A percentile compares a stretch with the other conserved stretches of the same genome.
These are phyloP conservation scores for Aspidiotus destructor DNA, from an alignment of 2,888 invertebrate genomes.

Conservation along the genomic window DNA sequence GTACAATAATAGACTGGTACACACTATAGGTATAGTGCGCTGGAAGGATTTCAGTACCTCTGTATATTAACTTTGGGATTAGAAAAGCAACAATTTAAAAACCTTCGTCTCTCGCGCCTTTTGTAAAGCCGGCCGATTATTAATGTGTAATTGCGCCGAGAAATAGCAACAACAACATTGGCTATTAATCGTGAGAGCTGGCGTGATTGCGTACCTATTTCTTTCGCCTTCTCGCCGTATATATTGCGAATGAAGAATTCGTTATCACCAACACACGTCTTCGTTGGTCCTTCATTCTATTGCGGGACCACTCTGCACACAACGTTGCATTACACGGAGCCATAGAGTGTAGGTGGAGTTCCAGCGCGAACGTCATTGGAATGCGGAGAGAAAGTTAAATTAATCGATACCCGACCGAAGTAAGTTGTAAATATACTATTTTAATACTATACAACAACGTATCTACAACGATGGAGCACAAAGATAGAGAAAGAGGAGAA, in stretches of 20 bases:
- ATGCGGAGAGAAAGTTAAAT: slow-evolving; percentile 26
- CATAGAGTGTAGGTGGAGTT: slow-evolving; percentile 28
- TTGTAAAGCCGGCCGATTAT: slow-evolving; percentile 28
- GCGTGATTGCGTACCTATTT: slow-evolving; percentile 12
- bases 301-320: not conserved
- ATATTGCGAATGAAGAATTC: slow-evolving; percentile 1
- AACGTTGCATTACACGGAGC: slow-evolving; percentile 4
- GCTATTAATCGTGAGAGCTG: slow-evolving; percentile 29
- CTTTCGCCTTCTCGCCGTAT: not conserved
- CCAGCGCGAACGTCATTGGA: slow-evolving; percentile 6
- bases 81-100: slow-evolving; percentile 28
- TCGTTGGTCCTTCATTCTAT: slow-evolving; percentile 20
- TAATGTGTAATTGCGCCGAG: slow-evolving; percentile 30
- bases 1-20: slow-evolving; percentile 11
- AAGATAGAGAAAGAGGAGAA: slow-evolving; percentile 3
- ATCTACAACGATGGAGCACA: not conserved
- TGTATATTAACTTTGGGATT: slow-evolving; percentile 13
- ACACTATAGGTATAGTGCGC: not conserved
- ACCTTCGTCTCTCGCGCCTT: slow-evolving; percentile 22
- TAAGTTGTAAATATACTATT: slow-evolving; percentile 24
- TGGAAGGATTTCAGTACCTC: slow-evolving; percentile 13
- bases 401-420: slow-evolving; percentile 30
- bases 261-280: slow-evolving; percentile 5
- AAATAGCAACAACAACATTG: slow-evolving; percentile 8
- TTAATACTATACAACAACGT: not conserved